Base-by-base conservation (phyloP, 2,888 invertebrate genomes). In the Cosmorhoe ocellata region DNA sequence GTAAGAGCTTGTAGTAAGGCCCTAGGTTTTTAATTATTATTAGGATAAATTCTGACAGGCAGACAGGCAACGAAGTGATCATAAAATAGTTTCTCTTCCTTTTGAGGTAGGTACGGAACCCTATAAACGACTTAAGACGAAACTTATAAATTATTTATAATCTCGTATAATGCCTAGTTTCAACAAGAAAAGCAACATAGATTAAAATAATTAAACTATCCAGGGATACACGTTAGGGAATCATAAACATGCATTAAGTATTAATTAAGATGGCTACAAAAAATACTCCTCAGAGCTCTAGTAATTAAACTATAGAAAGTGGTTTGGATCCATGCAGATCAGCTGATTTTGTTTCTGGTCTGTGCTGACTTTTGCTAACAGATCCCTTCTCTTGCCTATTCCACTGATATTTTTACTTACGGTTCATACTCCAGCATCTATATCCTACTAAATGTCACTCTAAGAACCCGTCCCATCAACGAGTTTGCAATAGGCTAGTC, bases 201-300 rank as follows among this genome's bases (percentile, higher is more conserved):
- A 76, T 79, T 76, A 77, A 75, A 79, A 76, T 79, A 76, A 81
- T 78, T 72, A 75, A 80, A 74, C 74, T 74, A 79, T 78, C 71
- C 72, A 66, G 53, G 63, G 66, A 69, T 74, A 76, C 75, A 76
- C 73, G 77, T 79, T 77, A 70, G 65, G 65, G 67, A 56, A 70
- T 67, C 76, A 74, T 74, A 74, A 75, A 79, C 47, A 76, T 74
- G 69, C 72, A 80, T 84, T 79, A 79, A 80, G 74, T 80, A 79
- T 78, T 83, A 83, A 86, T 87, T 84, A 85, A 79, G 75, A 73
- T 77, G 66, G 73, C 71, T 61, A 78, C 73, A 84, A 86, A 84
- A 84, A 84, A 74, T 4, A n/a, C n/a, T n/a, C n/a, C n/a, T n/a
- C n/a, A n/a, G n/a, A n/a, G n/a, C n/a, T n/a, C n/a, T n/a, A n/a